phyloP scores from a whole-genome alignment of 2,888 invertebrate species.

The Acrocyrtus sp. region DNA sequence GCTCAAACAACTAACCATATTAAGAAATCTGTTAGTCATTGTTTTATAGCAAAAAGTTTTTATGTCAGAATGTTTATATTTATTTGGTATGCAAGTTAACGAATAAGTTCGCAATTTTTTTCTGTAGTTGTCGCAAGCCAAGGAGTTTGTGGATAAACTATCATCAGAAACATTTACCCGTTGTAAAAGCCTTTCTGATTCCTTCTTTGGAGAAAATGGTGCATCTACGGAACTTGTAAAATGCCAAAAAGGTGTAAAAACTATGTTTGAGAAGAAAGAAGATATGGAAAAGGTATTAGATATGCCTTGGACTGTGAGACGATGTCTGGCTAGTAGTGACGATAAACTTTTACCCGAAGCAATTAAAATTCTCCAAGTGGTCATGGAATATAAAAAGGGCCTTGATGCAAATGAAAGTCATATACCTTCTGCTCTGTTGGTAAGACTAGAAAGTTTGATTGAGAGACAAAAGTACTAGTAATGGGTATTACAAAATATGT shows the following conservation, averaged over 20 bases:
- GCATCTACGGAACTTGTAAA: constrained; percentile 45
- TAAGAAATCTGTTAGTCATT: constrained; percentile 55
- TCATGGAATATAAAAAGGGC: constrained; percentile 57
- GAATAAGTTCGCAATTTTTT: neutral
- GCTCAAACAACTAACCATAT: constrained; percentile 62
- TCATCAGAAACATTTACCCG: constrained; percentile 51
- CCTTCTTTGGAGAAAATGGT: constrained; percentile 43
- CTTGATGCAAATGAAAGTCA: constrained; percentile 36
- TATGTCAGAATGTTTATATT: neutral
- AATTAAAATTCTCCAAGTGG: constrained; percentile 60
- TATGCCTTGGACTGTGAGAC: constrained; percentile 61
- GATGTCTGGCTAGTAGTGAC: constrained; percentile 55
- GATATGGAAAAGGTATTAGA: constrained; percentile 52
- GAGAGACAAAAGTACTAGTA: too few species aligned
- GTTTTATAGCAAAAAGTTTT: neutral
- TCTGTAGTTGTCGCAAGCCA: constrained; percentile 55
- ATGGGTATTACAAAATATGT: too few species aligned
- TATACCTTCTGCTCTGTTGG: constrained; percentile 34
- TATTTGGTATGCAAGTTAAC: neutral
- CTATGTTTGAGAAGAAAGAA: constrained; percentile 48
- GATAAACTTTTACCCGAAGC: constrained; percentile 61
- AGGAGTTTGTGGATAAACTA: constrained; percentile 46
- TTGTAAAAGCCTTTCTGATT: constrained; percentile 40
- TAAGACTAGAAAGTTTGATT: constrained; percentile 24
- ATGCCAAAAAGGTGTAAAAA: constrained; percentile 44